These are phyloP conservation scores for Cebidichthys violaceus DNA, from an alignment of 2,113 vertebrate genomes.

Conservation along the genomic window DNA sequence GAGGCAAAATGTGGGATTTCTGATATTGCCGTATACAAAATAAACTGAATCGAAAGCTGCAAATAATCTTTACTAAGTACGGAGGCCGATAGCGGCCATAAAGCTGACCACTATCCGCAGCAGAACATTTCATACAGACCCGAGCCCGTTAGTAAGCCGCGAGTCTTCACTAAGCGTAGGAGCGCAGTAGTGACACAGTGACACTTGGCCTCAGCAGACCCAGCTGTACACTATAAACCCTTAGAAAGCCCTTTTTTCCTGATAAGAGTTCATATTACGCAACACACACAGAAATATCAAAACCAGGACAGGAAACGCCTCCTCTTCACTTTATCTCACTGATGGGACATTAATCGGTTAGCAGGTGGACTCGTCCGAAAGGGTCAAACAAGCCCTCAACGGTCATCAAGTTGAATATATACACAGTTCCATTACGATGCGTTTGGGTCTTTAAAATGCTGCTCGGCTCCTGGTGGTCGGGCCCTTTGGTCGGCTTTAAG, in stretches of 20 bases:
- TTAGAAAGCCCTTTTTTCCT: neutral
- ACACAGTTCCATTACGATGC: constrained; percentile 52
- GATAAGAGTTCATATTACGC: neutral
- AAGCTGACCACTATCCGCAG: neutral
- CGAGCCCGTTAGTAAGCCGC: neutral
- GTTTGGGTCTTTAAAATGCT: constrained; percentile 42
- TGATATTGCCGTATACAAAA: neutral
- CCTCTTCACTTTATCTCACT: constrained; percentile 21
- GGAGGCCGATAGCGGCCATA: neutral
- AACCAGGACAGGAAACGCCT: neutral
- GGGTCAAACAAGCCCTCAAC: constrained; percentile 7
- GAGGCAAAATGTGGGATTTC: neutral
- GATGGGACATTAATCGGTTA: constrained; percentile 2
- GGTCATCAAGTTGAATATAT: constrained; percentile 44
- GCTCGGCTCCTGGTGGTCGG: constrained; percentile 4
- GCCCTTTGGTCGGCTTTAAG: constrained; percentile 58
- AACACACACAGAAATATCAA: constrained; percentile 10
- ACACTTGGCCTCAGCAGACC: constrained; percentile 19
- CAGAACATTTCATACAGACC: neutral
- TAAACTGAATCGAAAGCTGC: neutral
- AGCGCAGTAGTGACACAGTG: constrained; percentile 33
- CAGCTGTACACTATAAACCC: neutral
- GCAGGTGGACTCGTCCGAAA: neutral
- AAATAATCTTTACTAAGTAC: too few species aligned
- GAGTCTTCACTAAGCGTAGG: neutral